These are phyloP conservation scores for Steatornis caripensis DNA, from an alignment of 2,113 vertebrate genomes.

Conservation along the genomic window DNA sequence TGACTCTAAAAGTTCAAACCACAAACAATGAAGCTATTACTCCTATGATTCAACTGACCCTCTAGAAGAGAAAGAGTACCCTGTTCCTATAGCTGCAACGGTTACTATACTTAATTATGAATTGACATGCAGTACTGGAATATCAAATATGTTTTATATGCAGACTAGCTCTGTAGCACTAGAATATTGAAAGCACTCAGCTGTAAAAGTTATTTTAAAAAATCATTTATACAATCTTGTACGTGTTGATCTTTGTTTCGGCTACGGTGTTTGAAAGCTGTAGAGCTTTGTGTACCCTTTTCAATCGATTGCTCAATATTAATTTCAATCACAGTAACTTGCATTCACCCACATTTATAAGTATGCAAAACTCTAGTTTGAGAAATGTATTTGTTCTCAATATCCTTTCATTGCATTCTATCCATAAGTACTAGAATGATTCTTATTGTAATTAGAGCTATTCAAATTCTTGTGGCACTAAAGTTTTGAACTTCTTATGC, in stretches of 20 bases:
- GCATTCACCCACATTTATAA: not conserved
- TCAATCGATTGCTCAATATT: not conserved
- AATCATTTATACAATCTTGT: not conserved
- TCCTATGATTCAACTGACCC: not conserved
- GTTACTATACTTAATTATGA: not conserved
- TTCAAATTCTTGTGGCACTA: not conserved
- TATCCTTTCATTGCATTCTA: not conserved
- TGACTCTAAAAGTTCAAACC: not conserved
- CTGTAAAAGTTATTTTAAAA: not conserved
- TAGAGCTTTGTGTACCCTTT: not conserved
- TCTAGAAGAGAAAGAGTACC: not conserved
- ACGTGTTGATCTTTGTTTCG: not conserved
- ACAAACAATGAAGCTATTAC: not conserved
- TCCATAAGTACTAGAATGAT: not conserved
- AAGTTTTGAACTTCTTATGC: not conserved
- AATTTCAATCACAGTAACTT: not conserved
- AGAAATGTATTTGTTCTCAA: not conserved
- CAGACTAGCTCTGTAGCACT: not conserved
- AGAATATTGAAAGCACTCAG: not conserved
- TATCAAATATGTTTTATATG: not conserved
- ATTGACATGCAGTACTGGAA: not conserved
- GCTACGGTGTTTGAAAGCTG: not conserved
- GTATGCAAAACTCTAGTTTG: not conserved
- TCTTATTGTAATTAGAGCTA: not conserved
- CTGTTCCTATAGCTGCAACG: not conserved